Conservation (phyloP, 2,797 vertebrate species). For the Lutra lutra region DNA sequence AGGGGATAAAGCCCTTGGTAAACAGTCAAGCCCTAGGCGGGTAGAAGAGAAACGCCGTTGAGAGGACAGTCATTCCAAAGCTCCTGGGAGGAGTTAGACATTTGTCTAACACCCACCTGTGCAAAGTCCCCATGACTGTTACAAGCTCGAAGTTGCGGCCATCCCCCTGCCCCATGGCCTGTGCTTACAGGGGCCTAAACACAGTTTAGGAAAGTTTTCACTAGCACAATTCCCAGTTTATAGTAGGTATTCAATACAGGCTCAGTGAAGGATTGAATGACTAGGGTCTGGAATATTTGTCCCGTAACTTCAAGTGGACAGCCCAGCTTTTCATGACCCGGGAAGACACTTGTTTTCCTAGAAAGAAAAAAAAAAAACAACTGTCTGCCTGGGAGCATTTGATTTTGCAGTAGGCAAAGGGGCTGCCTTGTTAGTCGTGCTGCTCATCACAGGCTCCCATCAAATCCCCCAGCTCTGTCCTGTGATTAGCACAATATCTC, state of each 20-base stretch:
- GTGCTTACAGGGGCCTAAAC: neutral
- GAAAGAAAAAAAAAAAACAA: neutral
- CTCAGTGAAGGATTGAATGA: neutral
- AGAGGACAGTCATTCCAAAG: neutral
- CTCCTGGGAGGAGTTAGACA: neutral
- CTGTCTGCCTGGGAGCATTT: neutral
- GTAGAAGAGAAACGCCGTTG: neutral
- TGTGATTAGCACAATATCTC: neutral
- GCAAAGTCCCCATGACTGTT: neutral
- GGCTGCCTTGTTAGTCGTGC: neutral
- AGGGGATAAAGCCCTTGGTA: neutral
- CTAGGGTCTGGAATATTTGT: neutral
- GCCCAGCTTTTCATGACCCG: neutral
- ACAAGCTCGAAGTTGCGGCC: neutral
- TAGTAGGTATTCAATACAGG: neutral
- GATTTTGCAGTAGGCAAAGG: slow-evolving; percentile 2
- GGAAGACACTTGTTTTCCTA: slow-evolving; percentile 6
- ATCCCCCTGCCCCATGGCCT: neutral
- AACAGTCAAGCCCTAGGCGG: neutral
- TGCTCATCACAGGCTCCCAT: neutral
- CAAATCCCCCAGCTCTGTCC: neutral
- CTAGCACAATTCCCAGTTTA: neutral
- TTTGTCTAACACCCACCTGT: neutral
- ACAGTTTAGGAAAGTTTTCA: no score
- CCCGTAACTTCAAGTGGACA: neutral